phyloP scores from a whole-genome alignment of 2,888 invertebrate species.

The Hermaeophaga mercurialis region DNA sequence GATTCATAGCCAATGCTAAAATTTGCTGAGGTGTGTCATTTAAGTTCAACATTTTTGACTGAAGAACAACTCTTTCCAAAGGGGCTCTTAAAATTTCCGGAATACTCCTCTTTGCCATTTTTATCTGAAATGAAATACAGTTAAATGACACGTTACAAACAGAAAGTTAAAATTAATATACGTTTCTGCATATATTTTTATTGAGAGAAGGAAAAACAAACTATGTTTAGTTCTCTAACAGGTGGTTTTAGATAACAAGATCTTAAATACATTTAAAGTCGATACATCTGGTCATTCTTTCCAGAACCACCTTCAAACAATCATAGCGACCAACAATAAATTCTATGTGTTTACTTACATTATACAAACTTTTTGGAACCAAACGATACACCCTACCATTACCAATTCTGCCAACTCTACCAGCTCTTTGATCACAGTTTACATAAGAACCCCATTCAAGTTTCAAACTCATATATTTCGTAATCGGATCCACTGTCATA shows the following conservation, averaged over 20 bases:
- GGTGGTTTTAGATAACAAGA: too few relatives aligned
- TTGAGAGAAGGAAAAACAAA: too few relatives aligned
- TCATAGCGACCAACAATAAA: too few relatives aligned
- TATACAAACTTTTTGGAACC: slow-evolving; percentile 70
- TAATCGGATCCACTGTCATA: slow-evolving; percentile 73
- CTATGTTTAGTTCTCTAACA: too few relatives aligned
- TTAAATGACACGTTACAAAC: too few relatives aligned
- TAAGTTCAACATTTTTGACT: slow-evolving; percentile 81
- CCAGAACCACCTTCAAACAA: too few relatives aligned
- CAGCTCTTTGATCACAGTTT: slow-evolving; percentile 88
- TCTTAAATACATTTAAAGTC: too few relatives aligned
- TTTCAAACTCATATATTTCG: slow-evolving; percentile 79
- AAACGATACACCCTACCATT: slow-evolving; percentile 86
- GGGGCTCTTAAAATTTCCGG: slow-evolving; percentile 85
- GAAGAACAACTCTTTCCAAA: slow-evolving; percentile 77
- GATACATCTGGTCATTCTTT: neutral
- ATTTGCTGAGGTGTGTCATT: slow-evolving; percentile 77
- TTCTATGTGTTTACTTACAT: slow-evolving; percentile 59
- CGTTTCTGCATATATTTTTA: too few relatives aligned
- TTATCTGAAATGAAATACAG: slow-evolving; percentile 52
- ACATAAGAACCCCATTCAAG: slow-evolving; percentile 88
- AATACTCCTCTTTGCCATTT: slow-evolving; percentile 61
- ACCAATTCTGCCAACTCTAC: slow-evolving; percentile 87
- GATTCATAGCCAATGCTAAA: slow-evolving; percentile 82
- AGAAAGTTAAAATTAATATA: too few relatives aligned